phyloP scores from a whole-genome alignment of 1,140 invertebrate genomes.

The Nymphalis io region DNA sequence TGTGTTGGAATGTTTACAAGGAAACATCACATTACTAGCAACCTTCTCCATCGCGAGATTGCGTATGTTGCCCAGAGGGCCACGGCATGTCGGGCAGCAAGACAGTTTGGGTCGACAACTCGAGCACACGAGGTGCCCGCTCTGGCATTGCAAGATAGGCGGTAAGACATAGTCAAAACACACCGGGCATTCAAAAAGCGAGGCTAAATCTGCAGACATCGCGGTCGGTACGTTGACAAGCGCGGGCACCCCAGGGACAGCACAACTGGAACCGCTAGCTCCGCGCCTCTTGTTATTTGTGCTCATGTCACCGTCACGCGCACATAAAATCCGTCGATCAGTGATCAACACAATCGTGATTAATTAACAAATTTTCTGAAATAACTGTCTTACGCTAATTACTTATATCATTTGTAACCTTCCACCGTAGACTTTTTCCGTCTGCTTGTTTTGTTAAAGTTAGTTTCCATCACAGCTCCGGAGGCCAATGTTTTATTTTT shows the following conservation, averaged over 20 bases:
- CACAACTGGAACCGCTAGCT: conserved; percentile 78
- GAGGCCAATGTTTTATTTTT: conserved; percentile 57
- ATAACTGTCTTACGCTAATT: conserved; percentile 18
- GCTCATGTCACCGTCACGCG: conserved; percentile 78
- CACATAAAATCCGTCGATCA: conserved; percentile 64
- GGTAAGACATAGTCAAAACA: conserved; percentile 99
- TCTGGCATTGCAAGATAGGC: conserved; percentile 95
- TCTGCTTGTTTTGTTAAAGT: conserved; percentile 56
- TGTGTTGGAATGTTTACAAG: conserved; percentile 98
- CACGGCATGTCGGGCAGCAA: conserved; percentile 98
- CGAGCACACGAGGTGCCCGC: conserved; percentile 94
- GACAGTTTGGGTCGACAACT: conserved; percentile 97
- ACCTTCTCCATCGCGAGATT: conserved; percentile 99
- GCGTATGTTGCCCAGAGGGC: conserved; percentile 97
- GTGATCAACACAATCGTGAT: conserved; percentile 45
- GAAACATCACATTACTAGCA: conserved; percentile 98
- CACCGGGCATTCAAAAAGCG: conserved; percentile 99
- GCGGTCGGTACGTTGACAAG: conserved; percentile 79
- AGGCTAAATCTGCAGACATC: conserved; percentile 93
- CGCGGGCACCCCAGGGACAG: conserved; percentile 71
- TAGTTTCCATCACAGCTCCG: conserved; percentile 72
- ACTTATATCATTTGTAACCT: conserved; percentile 70
- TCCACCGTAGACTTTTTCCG: conserved; percentile 67
- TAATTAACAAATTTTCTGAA: conserved; percentile 3
- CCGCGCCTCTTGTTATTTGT: conserved; percentile 76